phyloP scores from a whole-genome alignment of 2,113 vertebrate genomes.

The Hemicordylus capensis region DNA sequence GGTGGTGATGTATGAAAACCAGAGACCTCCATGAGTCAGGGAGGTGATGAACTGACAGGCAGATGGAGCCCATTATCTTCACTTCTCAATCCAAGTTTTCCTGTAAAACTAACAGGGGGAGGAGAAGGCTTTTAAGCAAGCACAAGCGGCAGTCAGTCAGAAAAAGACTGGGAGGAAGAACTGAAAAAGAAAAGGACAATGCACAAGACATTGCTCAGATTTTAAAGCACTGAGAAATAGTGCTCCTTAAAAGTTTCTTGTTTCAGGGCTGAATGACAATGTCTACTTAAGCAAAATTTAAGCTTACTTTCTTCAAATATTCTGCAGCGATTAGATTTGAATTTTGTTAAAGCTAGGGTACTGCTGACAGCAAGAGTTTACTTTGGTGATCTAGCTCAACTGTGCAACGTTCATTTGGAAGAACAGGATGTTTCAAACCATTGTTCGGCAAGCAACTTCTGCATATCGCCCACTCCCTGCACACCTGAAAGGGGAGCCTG shows the following conservation, averaged over 20 bases:
- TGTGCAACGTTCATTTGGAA: slow-evolving; percentile 34
- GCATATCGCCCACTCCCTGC: slow-evolving; percentile 80
- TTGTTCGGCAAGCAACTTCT: slow-evolving; percentile 66
- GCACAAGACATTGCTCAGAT: not conserved
- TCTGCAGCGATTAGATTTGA: not conserved
- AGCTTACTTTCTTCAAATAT: not conserved
- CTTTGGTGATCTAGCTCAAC: not conserved
- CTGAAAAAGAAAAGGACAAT: slow-evolving; percentile 27
- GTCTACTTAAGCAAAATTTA: no score
- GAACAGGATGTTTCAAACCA: slow-evolving; percentile 75
- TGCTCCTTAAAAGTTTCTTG: slow-evolving; percentile 4
- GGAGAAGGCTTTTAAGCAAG: slow-evolving; percentile 42
- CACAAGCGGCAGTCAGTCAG: slow-evolving; percentile 35
- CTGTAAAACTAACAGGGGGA: slow-evolving; percentile 65
- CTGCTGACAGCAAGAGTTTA: slow-evolving; percentile 28
- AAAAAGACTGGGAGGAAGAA: slow-evolving; percentile 43
- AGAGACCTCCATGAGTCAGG: slow-evolving; percentile 66
- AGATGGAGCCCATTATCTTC: slow-evolving; percentile 71
- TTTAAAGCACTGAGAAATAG: slow-evolving; percentile 27
- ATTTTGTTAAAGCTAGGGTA: slow-evolving; percentile 21
- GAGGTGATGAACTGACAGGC: slow-evolving; percentile 80
- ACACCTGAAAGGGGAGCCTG: slow-evolving; percentile 78
- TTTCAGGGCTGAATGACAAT: not conserved
- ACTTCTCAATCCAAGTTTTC: slow-evolving; percentile 75
- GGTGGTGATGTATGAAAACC: slow-evolving; percentile 74